Base-by-base conservation (phyloP, 2,888 invertebrate species). In the Drosophila melanosoma region DNA sequence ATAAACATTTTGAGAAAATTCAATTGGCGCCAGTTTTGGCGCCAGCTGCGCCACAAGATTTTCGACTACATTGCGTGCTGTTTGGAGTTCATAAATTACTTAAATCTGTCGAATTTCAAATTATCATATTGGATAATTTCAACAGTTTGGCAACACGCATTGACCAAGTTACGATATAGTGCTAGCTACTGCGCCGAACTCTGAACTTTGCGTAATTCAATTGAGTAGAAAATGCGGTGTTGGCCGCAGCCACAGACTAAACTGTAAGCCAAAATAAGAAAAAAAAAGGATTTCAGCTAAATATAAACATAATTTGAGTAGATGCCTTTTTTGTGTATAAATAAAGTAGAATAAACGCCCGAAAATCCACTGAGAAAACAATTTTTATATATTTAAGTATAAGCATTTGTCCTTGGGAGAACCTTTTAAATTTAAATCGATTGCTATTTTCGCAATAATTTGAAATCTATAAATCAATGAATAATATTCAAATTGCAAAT, bases 1-100 rank as follows among this genome's bases (percentile, higher is more conserved):
- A 78, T 80, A 82, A 80, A 82, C 70, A 78, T 78, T 82, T 78
- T 60, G 68, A 70, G 75, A 80, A 80, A 70, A 82, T 80, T 82
- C 77, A 82, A 82, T 82, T 81, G 82, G 77, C 77, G 81, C 82
- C 79, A 79, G 61, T 29, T 60, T 48, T 65, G 73, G 73, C 79
- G 79, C 79, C 79, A 79, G 68, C 68, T 75, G 79, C 75, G 64
- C 36, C 54, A 57, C 51, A 48, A 65, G 49, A 53, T 65, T 68
- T 62, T 42, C 65, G 57, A 40, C 61, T 40, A 45, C 23, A 60
- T 69, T n/a, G 61, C 58, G 42, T 32, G 62, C 45, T n/a, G 11
- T 61, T 66, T 68, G 66, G 69, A 68, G 69, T 66, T 49, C 60
- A 74, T 76, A 74, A 82, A 83, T 81, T 74, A 74, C 56, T 33